phyloP scores from a whole-genome alignment of 2,888 invertebrate genomes.

The Leptogaster cylindrica region DNA sequence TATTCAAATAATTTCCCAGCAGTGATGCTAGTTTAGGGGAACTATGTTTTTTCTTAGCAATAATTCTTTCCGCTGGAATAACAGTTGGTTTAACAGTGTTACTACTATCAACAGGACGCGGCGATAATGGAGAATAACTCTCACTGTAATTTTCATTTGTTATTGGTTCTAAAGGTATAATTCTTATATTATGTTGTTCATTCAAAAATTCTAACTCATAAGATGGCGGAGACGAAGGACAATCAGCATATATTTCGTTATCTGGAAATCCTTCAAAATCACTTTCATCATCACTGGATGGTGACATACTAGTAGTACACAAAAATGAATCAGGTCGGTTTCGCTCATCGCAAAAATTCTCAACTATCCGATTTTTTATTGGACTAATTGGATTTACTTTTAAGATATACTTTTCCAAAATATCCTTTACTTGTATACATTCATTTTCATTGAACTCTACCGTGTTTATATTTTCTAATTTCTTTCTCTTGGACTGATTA shows the following conservation, averaged over 20 bases:
- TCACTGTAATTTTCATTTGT: constrained; percentile 22
- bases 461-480: no score
- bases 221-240: neutral
- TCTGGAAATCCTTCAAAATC: neutral
- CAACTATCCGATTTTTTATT: no score
- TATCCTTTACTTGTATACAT: neutral
- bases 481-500: no score
- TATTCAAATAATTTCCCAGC: neutral
- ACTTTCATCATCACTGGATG: neutral
- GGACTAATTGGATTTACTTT: constrained; percentile 7
- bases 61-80: constrained; percentile 11
- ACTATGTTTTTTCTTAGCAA: neutral
- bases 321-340: no score
- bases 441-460: no score
- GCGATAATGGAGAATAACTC: constrained; percentile 41
- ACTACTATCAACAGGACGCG: neutral
- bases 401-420: constrained; percentile 1
- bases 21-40: neutral
- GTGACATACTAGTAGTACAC: no score
- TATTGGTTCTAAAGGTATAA: neutral
- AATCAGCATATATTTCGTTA: neutral
- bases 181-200: neutral
- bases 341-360: no score
- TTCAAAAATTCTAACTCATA: neutral
- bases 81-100: neutral